Evolutionary conservation across 2,113 vertebrate species (phyloP).

Genomic region (Syngnathoides biaculeatus): DNA sequence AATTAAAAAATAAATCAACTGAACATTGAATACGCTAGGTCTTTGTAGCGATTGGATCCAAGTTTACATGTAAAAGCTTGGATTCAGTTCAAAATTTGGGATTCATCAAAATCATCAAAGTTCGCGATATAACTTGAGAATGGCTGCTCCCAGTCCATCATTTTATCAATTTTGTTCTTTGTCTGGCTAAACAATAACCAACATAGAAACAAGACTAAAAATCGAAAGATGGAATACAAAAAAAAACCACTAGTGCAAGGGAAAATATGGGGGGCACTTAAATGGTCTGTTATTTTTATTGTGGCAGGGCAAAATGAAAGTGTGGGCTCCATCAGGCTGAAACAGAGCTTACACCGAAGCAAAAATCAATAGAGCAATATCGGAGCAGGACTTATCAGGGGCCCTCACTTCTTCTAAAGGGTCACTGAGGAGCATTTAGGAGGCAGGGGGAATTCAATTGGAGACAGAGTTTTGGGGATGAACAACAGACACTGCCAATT

Average conservation of each 20-base stretch:
- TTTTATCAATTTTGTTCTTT: too few relatives aligned
- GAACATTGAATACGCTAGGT: too few relatives aligned
- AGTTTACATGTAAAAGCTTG: too few relatives aligned
- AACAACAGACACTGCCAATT: constrained; percentile 34
- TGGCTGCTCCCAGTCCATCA: too few relatives aligned
- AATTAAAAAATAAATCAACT: too few relatives aligned
- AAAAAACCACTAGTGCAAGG: constrained; percentile 25
- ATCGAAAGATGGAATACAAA: constrained; percentile 37
- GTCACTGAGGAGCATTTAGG: constrained; percentile 75
- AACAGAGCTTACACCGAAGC: constrained; percentile 58
- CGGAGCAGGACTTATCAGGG: constrained; percentile 77
- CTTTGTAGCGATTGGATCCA: too few relatives aligned
- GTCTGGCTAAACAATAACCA: background rate
- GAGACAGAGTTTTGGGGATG: constrained; percentile 59
- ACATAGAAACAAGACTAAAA: too few relatives aligned
- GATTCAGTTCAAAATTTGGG: too few relatives aligned
- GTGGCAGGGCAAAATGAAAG: constrained; percentile 77
- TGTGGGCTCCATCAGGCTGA: constrained; percentile 57
- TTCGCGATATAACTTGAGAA: too few relatives aligned
- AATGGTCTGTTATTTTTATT: constrained; percentile 79
- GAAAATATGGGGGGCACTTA: constrained; percentile 59
- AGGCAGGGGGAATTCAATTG: constrained; percentile 67
- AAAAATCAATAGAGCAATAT: constrained; percentile 84
- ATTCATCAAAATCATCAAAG: too few relatives aligned
- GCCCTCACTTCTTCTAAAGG: constrained; percentile 65